phyloP scores from a whole-genome alignment of 2,888 invertebrate species.

The Monochamus alternatus region DNA sequence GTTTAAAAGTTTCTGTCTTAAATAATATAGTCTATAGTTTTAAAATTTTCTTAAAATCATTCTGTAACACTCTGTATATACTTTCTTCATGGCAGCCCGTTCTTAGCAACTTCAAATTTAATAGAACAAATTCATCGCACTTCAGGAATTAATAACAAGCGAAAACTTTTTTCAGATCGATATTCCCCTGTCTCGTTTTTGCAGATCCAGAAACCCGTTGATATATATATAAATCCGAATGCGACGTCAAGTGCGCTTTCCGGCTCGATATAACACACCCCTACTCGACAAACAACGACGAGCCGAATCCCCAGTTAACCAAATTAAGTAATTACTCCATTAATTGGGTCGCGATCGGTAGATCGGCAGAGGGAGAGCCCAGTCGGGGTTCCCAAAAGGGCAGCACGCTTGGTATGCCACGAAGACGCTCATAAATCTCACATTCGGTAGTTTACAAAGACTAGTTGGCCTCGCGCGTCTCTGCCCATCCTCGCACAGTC shows the following conservation, averaged over 20 bases:
- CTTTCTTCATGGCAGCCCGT: too few species aligned
- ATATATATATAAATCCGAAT: neutral
- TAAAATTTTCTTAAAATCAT: too few species aligned
- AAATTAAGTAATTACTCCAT: conserved; percentile 54
- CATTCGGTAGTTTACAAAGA: conserved; percentile 61
- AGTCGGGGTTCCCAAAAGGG: conserved; percentile 50
- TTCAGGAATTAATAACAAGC: neutral
- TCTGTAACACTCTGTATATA: too few species aligned
- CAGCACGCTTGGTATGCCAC: conserved; percentile 56
- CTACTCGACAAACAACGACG: conserved; percentile 34
- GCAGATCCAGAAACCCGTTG: neutral
- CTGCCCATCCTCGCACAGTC: conserved; percentile 38
- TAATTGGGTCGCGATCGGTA: conserved; percentile 54
- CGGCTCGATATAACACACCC: conserved; percentile 14
- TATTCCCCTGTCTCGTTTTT: neutral
- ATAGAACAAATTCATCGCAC: too few species aligned
- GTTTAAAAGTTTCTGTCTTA: too few species aligned
- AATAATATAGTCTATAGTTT: too few species aligned
- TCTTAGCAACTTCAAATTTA: too few species aligned
- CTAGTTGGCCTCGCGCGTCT: conserved; percentile 58
- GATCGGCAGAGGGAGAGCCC: conserved; percentile 35
- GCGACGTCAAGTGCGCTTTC: conserved; percentile 3
- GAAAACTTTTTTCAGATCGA: neutral
- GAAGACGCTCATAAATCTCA: conserved; percentile 59
- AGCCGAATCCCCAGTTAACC: conserved; percentile 47